Conservation (phyloP, 2,113 vertebrate species). For the Myrmophylax atrothorax region DNA sequence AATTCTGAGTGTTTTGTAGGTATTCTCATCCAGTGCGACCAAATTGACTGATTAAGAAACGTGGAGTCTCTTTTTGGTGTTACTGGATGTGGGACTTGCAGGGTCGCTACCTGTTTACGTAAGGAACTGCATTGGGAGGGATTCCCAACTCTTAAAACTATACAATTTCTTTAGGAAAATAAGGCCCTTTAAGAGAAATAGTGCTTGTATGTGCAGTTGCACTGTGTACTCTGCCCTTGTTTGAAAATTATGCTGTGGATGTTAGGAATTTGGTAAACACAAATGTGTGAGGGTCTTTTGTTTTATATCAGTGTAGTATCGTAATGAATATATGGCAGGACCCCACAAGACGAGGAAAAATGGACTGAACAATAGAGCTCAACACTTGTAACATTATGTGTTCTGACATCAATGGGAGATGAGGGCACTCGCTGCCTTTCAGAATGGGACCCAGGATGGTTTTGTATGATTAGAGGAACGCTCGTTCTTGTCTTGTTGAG, state of each 20-base stretch:
- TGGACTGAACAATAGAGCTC: neutral
- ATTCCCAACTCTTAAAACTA: neutral
- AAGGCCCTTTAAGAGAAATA: neutral
- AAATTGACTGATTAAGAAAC: neutral
- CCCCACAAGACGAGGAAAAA: neutral
- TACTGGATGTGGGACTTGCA: neutral
- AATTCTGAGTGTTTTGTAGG: neutral
- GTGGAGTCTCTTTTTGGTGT: neutral
- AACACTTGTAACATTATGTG: neutral
- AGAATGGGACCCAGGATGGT: neutral
- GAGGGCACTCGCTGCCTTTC: neutral
- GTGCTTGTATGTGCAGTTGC: neutral
- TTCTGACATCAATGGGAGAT: conserved; percentile 6
- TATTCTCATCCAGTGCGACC: neutral
- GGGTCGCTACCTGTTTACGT: neutral
- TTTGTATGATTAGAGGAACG: neutral
- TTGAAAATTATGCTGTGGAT: neutral
- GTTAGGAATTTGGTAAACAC: neutral
- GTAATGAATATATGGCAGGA: neutral
- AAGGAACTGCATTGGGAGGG: neutral
- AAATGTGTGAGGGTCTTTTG: neutral
- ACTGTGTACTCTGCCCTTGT: neutral
- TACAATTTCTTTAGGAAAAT: neutral
- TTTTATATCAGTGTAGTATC: neutral
- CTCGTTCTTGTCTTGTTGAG: neutral